Base-by-base conservation (phyloP, 2,888 invertebrate species). In the Brassicogethes aeneus region DNA sequence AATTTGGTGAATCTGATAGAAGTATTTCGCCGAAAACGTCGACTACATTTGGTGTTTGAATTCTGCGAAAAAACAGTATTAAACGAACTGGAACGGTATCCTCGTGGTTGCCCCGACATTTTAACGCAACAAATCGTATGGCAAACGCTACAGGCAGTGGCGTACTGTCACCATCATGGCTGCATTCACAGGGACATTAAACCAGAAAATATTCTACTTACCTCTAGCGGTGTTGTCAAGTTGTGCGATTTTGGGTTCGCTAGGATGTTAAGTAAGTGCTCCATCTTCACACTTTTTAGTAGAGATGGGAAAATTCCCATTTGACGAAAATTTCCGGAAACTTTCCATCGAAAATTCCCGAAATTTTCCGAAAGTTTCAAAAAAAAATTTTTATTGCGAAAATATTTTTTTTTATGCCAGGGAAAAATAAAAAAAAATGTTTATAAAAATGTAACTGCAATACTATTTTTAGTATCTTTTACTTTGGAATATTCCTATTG, bases 221-320 rank as follows among this genome's bases (percentile, higher is more conserved):
- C 94, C 10, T 78, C 82, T 40, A 85, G 85, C 46, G 95, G 95
- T 1, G 86, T 94, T 39, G 93, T 99, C 46, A 99, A 99, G 68
- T 74, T 99, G 2, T 99, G 93, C 65, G 97, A 99, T 70, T 99
- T 99, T 69, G 99, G 99, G 37, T 99, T 99, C 69, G 99, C 99
- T 0, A 77, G 99, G 58, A 87, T 95, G 78, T 77, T 99, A 60
- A 89, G 89, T 83, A 71, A 69, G 71, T 62, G 13, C 12, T 36
- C 10, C 5, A n/a, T n/a, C n/a, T n/a, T n/a, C n/a, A n/a, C n/a
- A n/a, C n/a, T 29, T 29, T 29, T 29, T 29, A 8, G 7, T 8
- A 29, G 29, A 29, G 29, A n/a, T n/a, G n/a, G n/a, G n/a, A n/a
- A n/a, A n/a, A n/a, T n/a, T n/a, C n/a, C n/a, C n/a, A n/a, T n/a